Evolutionary conservation across 2,113 vertebrate genomes (phyloP).

Genomic region (Labrus mixtus): DNA sequence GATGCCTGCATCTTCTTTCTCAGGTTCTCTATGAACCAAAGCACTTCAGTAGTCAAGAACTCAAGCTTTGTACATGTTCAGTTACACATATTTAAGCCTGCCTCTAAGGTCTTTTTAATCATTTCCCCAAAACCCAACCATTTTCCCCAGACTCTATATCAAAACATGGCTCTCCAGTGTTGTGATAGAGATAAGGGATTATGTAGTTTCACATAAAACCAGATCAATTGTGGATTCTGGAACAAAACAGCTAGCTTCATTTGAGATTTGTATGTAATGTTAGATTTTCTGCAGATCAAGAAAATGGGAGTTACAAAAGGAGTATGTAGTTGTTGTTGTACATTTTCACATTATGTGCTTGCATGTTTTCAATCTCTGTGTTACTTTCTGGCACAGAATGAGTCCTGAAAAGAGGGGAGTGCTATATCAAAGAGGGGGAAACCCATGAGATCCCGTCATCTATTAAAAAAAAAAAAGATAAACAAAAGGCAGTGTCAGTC

Average conservation of each 20-base stretch:
- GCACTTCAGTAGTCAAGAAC: conserved; percentile 29
- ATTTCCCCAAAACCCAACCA: conserved; percentile 31
- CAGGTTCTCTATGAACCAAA: conserved; percentile 36
- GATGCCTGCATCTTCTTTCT: conserved; percentile 16
- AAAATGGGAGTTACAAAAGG: conserved; percentile 26
- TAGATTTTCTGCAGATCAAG: conserved; percentile 31
- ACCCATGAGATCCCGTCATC: not conserved
- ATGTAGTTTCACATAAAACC: conserved; percentile 41
- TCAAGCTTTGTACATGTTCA: conserved; percentile 44
- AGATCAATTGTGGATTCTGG: conserved; percentile 45
- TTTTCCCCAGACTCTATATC: conserved; percentile 18
- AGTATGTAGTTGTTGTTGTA: too few relatives aligned
- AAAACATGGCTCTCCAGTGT: conserved; percentile 31
- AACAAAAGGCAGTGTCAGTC: conserved; percentile 2
- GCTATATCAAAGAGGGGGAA: not conserved
- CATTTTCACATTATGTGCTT: not conserved
- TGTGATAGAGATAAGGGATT: conserved; percentile 40
- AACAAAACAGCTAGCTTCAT: conserved; percentile 22
- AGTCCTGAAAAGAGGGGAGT: conserved; percentile 13
- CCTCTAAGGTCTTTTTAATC: conserved; percentile 18
- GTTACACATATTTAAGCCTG: conserved; percentile 46
- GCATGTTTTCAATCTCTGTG: not conserved
- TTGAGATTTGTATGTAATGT: conserved; percentile 27
- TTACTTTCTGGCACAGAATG: not conserved
- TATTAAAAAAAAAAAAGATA: not conserved